phyloP scores from a whole-genome alignment of 2,797 vertebrate genomes.

The Naso thynnoides region DNA sequence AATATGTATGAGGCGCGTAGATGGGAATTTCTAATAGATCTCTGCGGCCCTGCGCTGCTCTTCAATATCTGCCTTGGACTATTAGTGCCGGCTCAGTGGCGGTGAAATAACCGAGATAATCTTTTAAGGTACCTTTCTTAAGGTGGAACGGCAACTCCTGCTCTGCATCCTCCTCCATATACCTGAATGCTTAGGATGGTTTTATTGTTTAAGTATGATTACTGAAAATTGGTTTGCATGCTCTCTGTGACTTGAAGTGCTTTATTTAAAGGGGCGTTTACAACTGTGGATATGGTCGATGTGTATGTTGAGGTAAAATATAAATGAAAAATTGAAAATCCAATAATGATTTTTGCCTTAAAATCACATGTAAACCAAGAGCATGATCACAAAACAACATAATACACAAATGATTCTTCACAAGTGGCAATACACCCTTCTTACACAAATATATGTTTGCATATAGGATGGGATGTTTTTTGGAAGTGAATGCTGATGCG shows the following conservation, averaged over 20 bases:
- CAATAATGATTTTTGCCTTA: conserved; percentile 4
- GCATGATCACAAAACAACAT: conserved; percentile 20
- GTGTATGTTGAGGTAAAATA: background rate
- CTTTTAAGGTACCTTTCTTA: conserved; percentile 99
- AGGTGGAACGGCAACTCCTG: conserved; percentile 90
- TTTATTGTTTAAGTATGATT: conserved; percentile 58
- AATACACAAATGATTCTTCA: conserved; percentile 1
- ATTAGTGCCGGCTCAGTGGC: conserved; percentile 99
- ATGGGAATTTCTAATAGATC: conserved; percentile 99
- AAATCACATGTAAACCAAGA: conserved; percentile 10
- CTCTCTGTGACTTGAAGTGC: conserved; percentile 15
- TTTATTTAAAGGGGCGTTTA: conserved; percentile 15
- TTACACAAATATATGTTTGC: conserved; percentile 9
- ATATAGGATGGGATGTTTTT: background rate
- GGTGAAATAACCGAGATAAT: conserved; percentile 99
- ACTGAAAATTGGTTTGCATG: background rate
- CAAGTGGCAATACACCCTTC: conserved; percentile 1
- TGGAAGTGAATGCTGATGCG: conserved; percentile 17
- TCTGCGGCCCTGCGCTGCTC: conserved; percentile 98
- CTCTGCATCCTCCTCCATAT: conserved; percentile 49
- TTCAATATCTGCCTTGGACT: conserved; percentile 99
- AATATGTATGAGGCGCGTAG: conserved; percentile 99
- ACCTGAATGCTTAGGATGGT: conserved; percentile 44
- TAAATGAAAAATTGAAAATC: background rate
- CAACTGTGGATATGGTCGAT: conserved; percentile 12